Evolutionary conservation across 2,888 invertebrate species (phyloP).

Genomic region (Clusia tigrina): DNA sequence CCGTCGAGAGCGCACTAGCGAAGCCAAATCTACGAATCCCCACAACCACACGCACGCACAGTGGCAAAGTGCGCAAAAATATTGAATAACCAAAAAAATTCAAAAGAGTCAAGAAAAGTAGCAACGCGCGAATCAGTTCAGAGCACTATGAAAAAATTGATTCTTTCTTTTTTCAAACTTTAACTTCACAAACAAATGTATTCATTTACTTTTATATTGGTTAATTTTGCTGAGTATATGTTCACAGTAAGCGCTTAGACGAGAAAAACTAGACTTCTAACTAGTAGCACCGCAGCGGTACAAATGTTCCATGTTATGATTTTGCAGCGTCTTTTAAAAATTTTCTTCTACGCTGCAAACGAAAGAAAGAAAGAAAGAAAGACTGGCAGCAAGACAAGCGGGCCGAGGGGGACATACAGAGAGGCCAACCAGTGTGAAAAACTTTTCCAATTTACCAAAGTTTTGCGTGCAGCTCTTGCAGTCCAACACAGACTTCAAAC

Average conservation of each 20-base stretch:
- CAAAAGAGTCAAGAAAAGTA: neutral
- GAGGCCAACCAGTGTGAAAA: slow-evolving; percentile 9
- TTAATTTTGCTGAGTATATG: no score
- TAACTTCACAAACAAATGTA: no score
- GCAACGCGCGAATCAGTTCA: slow-evolving; percentile 16
- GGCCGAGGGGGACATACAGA: slow-evolving; percentile 24
- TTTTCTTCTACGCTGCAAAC: slow-evolving; percentile 49
- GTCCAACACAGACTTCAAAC: neutral
- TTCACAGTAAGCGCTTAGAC: neutral
- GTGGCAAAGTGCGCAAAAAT: no score
- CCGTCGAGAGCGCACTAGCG: slow-evolving; percentile 2
- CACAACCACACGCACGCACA: neutral
- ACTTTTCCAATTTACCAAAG: slow-evolving; percentile 20
- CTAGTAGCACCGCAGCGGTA: slow-evolving; percentile 61
- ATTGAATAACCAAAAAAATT: no score
- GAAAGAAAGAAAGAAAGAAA: slow-evolving; percentile 37
- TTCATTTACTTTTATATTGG: no score
- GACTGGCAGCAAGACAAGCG: no score
- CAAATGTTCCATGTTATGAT: slow-evolving; percentile 63
- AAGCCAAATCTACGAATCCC: neutral
- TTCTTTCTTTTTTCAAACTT: slow-evolving; percentile 6
- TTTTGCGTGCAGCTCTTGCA: slow-evolving; percentile 6
- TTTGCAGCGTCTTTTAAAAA: slow-evolving; percentile 65
- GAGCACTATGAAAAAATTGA: no score
- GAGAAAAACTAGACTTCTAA: slow-evolving; percentile 52